Conservation (phyloP, 2,888 invertebrate species). For the Drosophila helvetica region DNA sequence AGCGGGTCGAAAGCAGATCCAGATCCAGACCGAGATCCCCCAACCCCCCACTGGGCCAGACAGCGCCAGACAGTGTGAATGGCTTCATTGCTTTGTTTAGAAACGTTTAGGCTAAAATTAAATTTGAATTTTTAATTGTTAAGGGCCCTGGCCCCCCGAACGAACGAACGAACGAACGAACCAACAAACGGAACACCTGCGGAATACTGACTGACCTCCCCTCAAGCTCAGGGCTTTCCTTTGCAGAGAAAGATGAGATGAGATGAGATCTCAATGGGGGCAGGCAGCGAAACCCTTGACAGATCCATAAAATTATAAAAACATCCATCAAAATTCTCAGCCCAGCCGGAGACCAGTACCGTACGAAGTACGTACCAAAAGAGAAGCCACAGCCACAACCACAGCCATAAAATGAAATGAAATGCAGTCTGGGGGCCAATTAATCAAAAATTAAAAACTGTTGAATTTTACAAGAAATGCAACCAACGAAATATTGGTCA, state of each 20-base stretch:
- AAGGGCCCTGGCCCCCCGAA: slow-evolving; percentile 7
- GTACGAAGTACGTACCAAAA: not conserved
- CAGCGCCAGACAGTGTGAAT: slow-evolving; percentile 41
- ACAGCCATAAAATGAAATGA: slow-evolving; percentile 51
- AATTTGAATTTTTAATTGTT: slow-evolving; percentile 73
- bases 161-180: not conserved
- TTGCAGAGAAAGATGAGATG: not conserved
- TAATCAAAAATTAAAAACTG: slow-evolving; percentile 68
- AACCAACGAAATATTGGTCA: slow-evolving; percentile 19
- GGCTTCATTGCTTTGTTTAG: slow-evolving; percentile 67
- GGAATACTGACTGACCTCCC: slow-evolving; percentile 17
- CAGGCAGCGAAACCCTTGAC: slow-evolving; percentile 14
- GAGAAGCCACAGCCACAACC: slow-evolving; percentile 7
- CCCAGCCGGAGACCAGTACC: slow-evolving; percentile 4
- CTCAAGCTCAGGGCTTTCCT: slow-evolving; percentile 23
- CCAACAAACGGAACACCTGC: slow-evolving; percentile 41
- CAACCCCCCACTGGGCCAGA: slow-evolving; percentile 55
- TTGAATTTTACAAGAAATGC: slow-evolving; percentile 58
- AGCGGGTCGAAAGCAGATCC: slow-evolving; percentile 23
- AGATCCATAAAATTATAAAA: slow-evolving; percentile 66
- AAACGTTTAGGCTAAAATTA: slow-evolving; percentile 70
- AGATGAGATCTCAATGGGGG: slow-evolving; percentile 17
- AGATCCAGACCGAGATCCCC: not conserved
- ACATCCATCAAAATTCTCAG: slow-evolving; percentile 69
- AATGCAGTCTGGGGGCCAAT: slow-evolving; percentile 56